These are phyloP conservation scores for Chelonoidis abingdonii DNA, from an alignment of 2,113 vertebrate genomes.

Conservation along the genomic window DNA sequence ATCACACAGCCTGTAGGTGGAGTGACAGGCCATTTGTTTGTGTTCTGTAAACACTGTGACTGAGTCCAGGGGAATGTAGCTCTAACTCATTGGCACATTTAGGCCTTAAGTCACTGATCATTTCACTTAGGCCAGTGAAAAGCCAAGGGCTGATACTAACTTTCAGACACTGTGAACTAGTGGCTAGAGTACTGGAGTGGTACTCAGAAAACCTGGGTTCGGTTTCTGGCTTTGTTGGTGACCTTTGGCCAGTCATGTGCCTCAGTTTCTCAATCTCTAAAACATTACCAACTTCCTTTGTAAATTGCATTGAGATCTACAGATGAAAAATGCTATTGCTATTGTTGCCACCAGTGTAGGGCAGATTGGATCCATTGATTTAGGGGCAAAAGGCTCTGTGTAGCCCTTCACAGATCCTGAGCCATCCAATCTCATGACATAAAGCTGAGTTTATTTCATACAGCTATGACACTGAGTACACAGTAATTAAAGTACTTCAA, in stretches of 20 bases:
- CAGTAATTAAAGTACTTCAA: neutral
- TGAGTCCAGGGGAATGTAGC: neutral
- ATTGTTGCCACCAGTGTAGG: neutral
- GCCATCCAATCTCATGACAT: neutral
- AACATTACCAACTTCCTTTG: neutral
- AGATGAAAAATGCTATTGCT: neutral
- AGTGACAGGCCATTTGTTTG: neutral
- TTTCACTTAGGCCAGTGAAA: neutral
- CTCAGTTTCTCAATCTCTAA: neutral
- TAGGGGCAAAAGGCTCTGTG: neutral
- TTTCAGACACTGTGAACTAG: neutral
- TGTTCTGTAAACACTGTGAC: neutral
- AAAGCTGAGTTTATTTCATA: neutral
- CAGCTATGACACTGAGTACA: neutral
- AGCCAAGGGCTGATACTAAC: neutral
- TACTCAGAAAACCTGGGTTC: neutral
- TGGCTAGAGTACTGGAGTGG: neutral
- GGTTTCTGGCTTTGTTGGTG: neutral
- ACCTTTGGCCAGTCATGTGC: neutral
- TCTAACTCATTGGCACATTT: neutral
- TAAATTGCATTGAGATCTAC: neutral
- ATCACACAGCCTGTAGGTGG: fast-evolving
- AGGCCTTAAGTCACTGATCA: neutral
- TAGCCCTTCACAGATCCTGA: neutral
- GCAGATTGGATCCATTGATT: neutral